phyloP scores from a whole-genome alignment of 2,888 invertebrate species.

The Folsomia manolachei region DNA sequence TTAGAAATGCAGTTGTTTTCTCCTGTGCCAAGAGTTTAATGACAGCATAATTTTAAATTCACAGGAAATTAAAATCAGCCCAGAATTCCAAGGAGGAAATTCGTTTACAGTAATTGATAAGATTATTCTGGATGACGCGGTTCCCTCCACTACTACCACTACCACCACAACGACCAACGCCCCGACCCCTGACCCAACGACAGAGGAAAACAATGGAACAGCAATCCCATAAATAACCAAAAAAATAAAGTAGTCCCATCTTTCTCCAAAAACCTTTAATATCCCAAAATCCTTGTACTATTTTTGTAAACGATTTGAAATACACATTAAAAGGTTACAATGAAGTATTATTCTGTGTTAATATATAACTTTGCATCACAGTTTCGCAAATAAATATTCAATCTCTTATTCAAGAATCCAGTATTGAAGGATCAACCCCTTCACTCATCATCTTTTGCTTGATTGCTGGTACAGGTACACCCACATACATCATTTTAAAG shows the following conservation, averaged over 20 bases:
- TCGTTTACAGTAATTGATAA: not conserved
- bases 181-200: not conserved
- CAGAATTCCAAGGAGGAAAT: not conserved
- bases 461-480: constrained; percentile 78
- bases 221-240: too few relatives aligned
- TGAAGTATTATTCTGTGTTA: too few relatives aligned
- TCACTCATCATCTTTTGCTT: constrained; percentile 77
- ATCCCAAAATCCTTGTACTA: too few relatives aligned
- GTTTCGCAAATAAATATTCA: too few relatives aligned
- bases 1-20: too few relatives aligned
- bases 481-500: constrained; percentile 85
- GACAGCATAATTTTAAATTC: too few relatives aligned
- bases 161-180: not conserved
- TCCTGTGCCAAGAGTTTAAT: too few relatives aligned
- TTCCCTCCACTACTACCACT: not conserved
- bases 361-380: too few relatives aligned
- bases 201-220: not conserved
- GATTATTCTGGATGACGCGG: not conserved
- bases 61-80: not conserved
- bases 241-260: too few relatives aligned
- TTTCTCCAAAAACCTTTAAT: too few relatives aligned
- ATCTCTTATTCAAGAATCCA: constrained; percentile 59
- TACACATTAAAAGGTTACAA: too few relatives aligned
- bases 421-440: constrained; percentile 72
- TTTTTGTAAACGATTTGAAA: too few relatives aligned